Evolutionary conservation across 2,888 invertebrate species (phyloP), one percentile per base, ranked within the genome.

Genomic region (Amaurobius ferox): DNA sequence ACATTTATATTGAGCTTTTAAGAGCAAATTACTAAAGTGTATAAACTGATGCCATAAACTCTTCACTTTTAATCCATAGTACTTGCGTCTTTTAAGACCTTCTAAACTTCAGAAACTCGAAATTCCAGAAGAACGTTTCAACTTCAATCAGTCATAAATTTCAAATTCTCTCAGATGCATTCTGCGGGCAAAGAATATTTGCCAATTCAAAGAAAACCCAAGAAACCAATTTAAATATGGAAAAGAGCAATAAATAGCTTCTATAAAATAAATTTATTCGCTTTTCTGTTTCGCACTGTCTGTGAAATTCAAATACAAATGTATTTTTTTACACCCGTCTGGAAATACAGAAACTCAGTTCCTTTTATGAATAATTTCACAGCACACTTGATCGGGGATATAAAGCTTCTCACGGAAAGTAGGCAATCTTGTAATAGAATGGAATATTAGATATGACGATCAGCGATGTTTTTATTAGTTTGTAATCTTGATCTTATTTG

Each of bases 231-330:
- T 55, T 55, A 55, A 55, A 55, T 55, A 55, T 55, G 55, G 55
- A 55, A 55, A 55, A 55, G 55, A 55, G 55, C 23, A 55, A 55
- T 55, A 55, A 55, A 55, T 23, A 55, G 55, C 23, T 55, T 55
- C 55, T 19, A 55, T 55, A 55, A 55, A 55, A 55, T 55, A 55
- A 55, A 55, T 55, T 55, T 55, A 55, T 55, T 55, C 55, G 23
- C 55, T 55, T 55, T 23, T 5, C 16, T 55, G 23, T 55, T 6
- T 23, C 23, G 16, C 23, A 55, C 55, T 23, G 44, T 23, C 23
- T 55, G 55, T 55, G 55, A 55, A 44, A 55, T 55, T 55, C 55
- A 55, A 55, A 55, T 16, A 55, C 55, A 55, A 55, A 55, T 55
- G 55, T 23, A 55, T 55, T 55, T 55, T 23, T 55, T 23, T 11